Evolutionary conservation across 2,888 invertebrate genomes (phyloP).

Genomic region (Sclerodermus sp.): DNA sequence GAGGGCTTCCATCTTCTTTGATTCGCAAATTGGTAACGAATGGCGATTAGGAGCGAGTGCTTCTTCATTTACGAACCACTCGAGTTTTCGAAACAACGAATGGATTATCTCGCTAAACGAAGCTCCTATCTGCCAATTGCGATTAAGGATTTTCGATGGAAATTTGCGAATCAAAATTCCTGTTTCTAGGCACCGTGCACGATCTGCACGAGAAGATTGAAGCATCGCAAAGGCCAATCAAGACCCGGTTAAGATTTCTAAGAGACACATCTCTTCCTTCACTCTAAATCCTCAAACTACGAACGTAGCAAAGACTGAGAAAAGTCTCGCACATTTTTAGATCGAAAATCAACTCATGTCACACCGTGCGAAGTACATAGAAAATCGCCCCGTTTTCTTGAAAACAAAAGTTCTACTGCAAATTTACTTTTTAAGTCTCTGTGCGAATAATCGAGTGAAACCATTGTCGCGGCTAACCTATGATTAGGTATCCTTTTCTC

Average conservation of each 20-base stretch:
- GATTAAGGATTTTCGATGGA: slow-evolving; percentile 1
- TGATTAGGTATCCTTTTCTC: too few species aligned
- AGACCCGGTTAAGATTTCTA: not conserved
- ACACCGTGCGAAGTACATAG: slow-evolving; percentile 30
- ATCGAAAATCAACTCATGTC: slow-evolving; percentile 17
- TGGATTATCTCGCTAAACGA: too few species aligned
- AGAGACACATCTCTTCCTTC: slow-evolving; percentile 7
- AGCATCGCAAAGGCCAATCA: slow-evolving; percentile 8
- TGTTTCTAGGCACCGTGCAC: slow-evolving; percentile 34
- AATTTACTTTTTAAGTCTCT: slow-evolving; percentile 42
- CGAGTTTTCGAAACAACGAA: too few species aligned
- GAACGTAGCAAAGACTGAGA: too few species aligned
- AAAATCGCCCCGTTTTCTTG: slow-evolving; percentile 30
- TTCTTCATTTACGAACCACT: slow-evolving; percentile 3
- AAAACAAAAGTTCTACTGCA: slow-evolving; percentile 53
- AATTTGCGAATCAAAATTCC: slow-evolving; percentile 32
- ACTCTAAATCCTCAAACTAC: too few species aligned
- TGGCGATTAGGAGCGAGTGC: slow-evolving; percentile 1
- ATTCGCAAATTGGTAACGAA: slow-evolving; percentile 44
- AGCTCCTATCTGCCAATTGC: too few species aligned
- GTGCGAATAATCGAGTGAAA: slow-evolving; percentile 23
- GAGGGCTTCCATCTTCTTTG: slow-evolving; percentile 43
- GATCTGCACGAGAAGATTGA: slow-evolving; percentile 13
- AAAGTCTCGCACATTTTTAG: slow-evolving; percentile 5
- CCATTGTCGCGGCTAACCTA: not conserved